phyloP scores from a whole-genome alignment of 2,888 invertebrate genomes.

The Nowickia ferox region DNA sequence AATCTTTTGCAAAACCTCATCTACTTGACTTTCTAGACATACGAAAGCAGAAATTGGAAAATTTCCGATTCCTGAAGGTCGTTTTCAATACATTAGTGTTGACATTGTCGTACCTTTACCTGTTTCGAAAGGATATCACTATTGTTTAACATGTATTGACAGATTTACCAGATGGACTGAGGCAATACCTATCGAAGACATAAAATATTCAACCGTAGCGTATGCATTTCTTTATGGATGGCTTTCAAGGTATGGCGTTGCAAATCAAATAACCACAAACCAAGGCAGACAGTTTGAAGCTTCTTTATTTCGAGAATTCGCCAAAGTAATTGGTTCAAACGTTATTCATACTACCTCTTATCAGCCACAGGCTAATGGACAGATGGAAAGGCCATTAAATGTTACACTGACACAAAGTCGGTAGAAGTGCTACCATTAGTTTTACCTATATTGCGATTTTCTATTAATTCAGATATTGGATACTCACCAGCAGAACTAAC shows the following conservation, averaged over 20 bases:
- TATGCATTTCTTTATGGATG: conserved; percentile 32
- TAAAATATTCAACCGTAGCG: conserved; percentile 17
- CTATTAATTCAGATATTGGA: conserved; percentile 22
- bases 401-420: conserved; percentile 1
- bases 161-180: conserved; percentile 9
- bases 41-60: conserved; percentile 6
- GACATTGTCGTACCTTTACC: conserved; percentile 14
- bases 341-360: conserved; percentile 28
- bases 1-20: too few species aligned
- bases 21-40: neutral
- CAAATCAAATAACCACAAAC: neutral
- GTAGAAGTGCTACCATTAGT: conserved; percentile 11
- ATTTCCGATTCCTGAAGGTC: neutral
- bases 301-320: conserved; percentile 15
- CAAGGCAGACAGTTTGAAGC: conserved; percentile 18
- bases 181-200: too few species aligned
- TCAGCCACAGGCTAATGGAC: conserved; percentile 28
- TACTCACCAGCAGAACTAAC: conserved; percentile 23
- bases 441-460: conserved; percentile 12
- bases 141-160: conserved; percentile 19
- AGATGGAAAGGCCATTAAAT: conserved; percentile 34
- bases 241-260: conserved; percentile 8
- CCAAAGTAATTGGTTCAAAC: conserved; percentile 28
- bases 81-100: conserved; percentile 20
- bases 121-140: neutral